phyloP scores from a whole-genome alignment of 1,140 invertebrate genomes.

The Zaprionus capensis region DNA sequence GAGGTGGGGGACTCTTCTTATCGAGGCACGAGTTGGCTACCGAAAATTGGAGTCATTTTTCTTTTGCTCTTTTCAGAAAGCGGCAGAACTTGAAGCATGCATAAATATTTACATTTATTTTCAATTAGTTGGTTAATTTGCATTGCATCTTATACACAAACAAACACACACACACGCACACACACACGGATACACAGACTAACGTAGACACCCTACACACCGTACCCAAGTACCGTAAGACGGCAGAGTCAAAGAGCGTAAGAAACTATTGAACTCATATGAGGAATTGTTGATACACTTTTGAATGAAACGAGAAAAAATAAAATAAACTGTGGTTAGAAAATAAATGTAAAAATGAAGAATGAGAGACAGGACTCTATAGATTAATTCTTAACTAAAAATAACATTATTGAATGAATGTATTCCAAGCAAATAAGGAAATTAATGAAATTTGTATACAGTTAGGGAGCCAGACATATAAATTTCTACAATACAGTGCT shows the following conservation, averaged over 20 bases:
- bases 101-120: conserved; percentile 78
- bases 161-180: not conserved
- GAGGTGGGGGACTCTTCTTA: conserved; percentile 15
- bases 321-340: too few relatives aligned
- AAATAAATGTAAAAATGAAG: too few relatives aligned
- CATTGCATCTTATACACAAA: conserved; percentile 50
- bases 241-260: not conserved
- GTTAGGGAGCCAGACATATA: too few relatives aligned
- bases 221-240: conserved; percentile 31
- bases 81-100: conserved; percentile 33
- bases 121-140: conserved; percentile 73
- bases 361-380: too few relatives aligned
- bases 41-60: conserved; percentile 57
- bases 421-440: too few relatives aligned
- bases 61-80: conserved; percentile 27
- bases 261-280: not conserved
- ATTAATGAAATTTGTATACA: too few relatives aligned
- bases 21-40: conserved; percentile 64
- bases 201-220: conserved; percentile 34
- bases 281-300: conserved; percentile 19
- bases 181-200: not conserved
- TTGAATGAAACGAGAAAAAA: not conserved
- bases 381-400: too few relatives aligned
- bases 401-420: too few relatives aligned
- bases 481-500: too few relatives aligned